phyloP scores from a whole-genome alignment of 2,113 vertebrate genomes.

The Nothocercus julius region DNA sequence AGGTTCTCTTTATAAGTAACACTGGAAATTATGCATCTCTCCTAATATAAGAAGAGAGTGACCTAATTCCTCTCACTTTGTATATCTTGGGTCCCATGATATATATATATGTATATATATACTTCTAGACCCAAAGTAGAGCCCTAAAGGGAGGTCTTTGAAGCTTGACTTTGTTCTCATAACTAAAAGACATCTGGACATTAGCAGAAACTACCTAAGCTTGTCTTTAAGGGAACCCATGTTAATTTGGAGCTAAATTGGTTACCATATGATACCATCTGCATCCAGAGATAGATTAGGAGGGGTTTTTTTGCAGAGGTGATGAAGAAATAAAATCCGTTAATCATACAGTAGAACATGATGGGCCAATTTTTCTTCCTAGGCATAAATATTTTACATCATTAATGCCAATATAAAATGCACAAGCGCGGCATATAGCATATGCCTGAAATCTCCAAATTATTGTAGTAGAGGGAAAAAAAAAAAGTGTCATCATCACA shows the following conservation, averaged over 20 bases:
- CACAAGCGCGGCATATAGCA: conserved; percentile 16
- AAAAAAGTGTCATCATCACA: conserved; percentile 36
- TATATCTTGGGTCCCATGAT: neutral
- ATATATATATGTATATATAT: conserved; percentile 9
- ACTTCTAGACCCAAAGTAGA: neutral
- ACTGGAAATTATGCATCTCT: neutral
- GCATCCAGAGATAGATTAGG: neutral
- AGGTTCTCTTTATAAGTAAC: neutral
- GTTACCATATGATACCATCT: neutral
- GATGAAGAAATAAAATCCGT: neutral
- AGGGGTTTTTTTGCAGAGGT: neutral
- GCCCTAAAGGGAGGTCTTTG: neutral
- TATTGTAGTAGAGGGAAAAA: conserved; percentile 32
- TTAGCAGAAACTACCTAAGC: neutral
- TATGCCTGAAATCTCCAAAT: conserved; percentile 7
- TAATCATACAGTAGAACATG: neutral
- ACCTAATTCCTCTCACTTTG: neutral
- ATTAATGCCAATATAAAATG: neutral
- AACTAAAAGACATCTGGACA: neutral
- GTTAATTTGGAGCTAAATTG: neutral
- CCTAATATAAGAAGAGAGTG: neutral
- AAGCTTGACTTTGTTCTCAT: neutral
- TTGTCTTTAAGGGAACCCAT: neutral
- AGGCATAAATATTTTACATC: neutral
- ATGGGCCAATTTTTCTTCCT: neutral